Evolutionary conservation across 1,140 invertebrate species (phyloP).

Genomic region (Drosophila novamexicana): DNA sequence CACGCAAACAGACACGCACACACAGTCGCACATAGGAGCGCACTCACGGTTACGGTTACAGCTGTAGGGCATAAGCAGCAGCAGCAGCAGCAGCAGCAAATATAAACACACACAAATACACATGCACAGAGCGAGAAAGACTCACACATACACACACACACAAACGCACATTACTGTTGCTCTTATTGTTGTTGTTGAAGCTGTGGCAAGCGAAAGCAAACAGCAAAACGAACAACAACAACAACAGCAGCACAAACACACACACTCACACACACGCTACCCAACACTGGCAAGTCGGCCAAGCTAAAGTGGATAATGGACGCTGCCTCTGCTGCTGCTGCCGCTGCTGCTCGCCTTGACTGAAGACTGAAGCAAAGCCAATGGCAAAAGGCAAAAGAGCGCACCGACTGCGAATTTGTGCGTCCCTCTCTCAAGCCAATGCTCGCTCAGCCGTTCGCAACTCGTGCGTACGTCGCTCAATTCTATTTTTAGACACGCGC

Average conservation of each 20-base stretch:
- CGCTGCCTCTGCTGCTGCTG: conserved; percentile 8
- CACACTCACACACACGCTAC: neutral
- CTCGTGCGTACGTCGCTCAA: conserved; percentile 37
- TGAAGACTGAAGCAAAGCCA: conserved; percentile 40
- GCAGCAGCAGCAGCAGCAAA: conserved; percentile 48
- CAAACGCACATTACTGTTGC: conserved; percentile 26
- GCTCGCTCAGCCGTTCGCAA: conserved; percentile 1
- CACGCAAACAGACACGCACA: conserved; percentile 22
- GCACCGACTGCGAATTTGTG: conserved; percentile 29
- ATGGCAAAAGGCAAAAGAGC: conserved; percentile 47
- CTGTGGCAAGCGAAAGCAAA: conserved; percentile 74
- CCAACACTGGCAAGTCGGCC: conserved; percentile 42
- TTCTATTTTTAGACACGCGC: conserved; percentile 51
- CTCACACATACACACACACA: conserved; percentile 19
- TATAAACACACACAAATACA: conserved; percentile 62
- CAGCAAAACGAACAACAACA: conserved; percentile 74
- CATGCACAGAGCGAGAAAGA: conserved; percentile 9
- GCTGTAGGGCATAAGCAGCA: conserved; percentile 76
- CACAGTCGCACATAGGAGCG: conserved; percentile 23
- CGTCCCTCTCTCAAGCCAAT: neutral
- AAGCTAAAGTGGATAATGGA: conserved; percentile 82
- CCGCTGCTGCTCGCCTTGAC: conserved; percentile 9
- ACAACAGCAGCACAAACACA: conserved; percentile 17
- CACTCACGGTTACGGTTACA: conserved; percentile 66
- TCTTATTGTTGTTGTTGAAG: conserved; percentile 25